phyloP scores from a whole-genome alignment of 1,140 invertebrate genomes.

The Dendroctonus valens region DNA sequence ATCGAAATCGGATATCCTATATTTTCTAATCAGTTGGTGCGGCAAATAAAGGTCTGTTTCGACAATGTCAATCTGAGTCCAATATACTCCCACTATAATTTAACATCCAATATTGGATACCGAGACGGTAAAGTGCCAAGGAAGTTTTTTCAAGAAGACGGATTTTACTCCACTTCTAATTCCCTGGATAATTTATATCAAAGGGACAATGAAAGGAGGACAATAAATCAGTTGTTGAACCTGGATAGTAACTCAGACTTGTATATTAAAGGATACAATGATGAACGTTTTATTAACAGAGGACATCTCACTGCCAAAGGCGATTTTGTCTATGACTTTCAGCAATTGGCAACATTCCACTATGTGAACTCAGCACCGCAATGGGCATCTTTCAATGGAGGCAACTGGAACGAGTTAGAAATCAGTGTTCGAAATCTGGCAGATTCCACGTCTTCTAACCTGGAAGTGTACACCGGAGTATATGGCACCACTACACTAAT shows the following conservation, averaged over 20 bases:
- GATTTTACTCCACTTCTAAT: constrained; percentile 41
- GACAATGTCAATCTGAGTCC: constrained; percentile 35
- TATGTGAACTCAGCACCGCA: constrained; percentile 59
- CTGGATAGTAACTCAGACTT: constrained; percentile 39
- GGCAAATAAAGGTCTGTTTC: constrained; percentile 42
- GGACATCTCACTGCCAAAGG: constrained; percentile 69
- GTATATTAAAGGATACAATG: constrained; percentile 51
- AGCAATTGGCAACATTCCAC: constrained; percentile 63
- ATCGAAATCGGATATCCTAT: constrained; percentile 47
- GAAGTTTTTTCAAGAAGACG: constrained; percentile 41
- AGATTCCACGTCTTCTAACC: constrained; percentile 37
- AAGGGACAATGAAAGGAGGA: constrained; percentile 39
- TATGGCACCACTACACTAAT: constrained; percentile 54
- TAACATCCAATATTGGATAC: constrained; percentile 42
- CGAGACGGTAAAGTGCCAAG: constrained; percentile 45
- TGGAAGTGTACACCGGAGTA: constrained; percentile 60
- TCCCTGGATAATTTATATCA: constrained; percentile 44
- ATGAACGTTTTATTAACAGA: constrained; percentile 59
- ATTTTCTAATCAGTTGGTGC: constrained; percentile 34
- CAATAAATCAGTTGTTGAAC: constrained; percentile 43
- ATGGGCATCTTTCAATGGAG: constrained; percentile 58
- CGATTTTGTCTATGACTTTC: constrained; percentile 62
- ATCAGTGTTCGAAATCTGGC: constrained; percentile 50
- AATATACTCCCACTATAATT: constrained; percentile 40
- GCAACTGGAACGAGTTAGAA: constrained; percentile 58